Evolutionary conservation across 2,113 vertebrate genomes (phyloP), one percentile per base, ranked within the genome.

Genomic region (Catharus fuscescens): DNA sequence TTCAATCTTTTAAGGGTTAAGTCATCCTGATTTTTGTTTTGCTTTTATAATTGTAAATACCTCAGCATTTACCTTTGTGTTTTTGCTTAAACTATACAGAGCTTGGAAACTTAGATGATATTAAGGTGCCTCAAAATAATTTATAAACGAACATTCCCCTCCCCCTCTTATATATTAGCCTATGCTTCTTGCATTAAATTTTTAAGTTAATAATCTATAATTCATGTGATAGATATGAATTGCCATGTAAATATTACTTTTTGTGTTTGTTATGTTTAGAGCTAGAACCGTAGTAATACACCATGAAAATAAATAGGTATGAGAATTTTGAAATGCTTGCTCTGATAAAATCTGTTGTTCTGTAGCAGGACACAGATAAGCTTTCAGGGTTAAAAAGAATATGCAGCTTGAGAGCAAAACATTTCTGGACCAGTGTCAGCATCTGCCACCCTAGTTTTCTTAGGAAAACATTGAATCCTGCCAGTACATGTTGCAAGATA

Each of bases 401-500:
- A 92, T 78, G 40, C 26, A 78, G 24, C 52, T 76, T 61, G 64
- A 86, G 77, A 92, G 53, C 82, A 81, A 94, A 78, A 20, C 5
- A 1, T 86, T 93, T 88, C 82, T 96, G 92, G 80, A 86, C 76
- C 69, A 45, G n/a, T 59, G 88, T 84, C 92, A 94, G 73, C 69
- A 79, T 95, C 90, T 96, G 65, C 92, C 95, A 96, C 92, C 80
- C 90, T 16, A 14, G 38, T 94, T 96, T 90, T 96, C 88, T 80
- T 93, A 90, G 44, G 93, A 97, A 96, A 96, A 96, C 72, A 54
- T 29, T 60, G 65, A 92, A 79, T 90, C 79, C 57, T 97, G 93
- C 95, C 95, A 97, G 90, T 88, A 83, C 69, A 76, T 96, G 96
- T 97, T 95, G 96, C 92, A 97, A 97, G 90, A 92, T 96, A 92